A percentile compares a stretch with the other conserved stretches of the same genome.
Conservation (phyloP, 2,797 vertebrate genomes). For the Mycteria americana region DNA sequence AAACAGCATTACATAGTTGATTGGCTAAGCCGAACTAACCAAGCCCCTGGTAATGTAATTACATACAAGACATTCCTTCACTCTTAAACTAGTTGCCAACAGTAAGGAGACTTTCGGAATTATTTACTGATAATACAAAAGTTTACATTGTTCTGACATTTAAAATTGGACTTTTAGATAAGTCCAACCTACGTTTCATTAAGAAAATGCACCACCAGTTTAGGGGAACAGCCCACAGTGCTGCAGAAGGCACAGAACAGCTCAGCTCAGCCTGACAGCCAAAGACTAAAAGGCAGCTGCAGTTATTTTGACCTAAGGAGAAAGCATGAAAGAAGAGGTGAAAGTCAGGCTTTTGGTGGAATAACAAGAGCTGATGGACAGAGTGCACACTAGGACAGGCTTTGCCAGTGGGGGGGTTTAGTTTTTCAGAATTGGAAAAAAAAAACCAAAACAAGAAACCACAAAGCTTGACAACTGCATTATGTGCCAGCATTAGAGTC, state of each 20-base stretch:
- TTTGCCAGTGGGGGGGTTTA: not conserved
- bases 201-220: not conserved
- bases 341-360: not conserved
- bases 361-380: not conserved
- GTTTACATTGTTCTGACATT: not conserved
- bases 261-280: not conserved
- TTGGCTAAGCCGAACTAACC: not conserved
- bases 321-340: not conserved
- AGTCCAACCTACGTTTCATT: not conserved
- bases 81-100: not conserved
- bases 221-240: not conserved
- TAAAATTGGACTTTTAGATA: not conserved
- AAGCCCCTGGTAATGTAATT: not conserved
- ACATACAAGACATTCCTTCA: constrained; percentile 14
- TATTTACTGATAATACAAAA: not conserved
- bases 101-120: not conserved
- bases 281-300: not conserved
- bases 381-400: not conserved
- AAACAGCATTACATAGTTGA: constrained; percentile 3
- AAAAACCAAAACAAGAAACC: not conserved
- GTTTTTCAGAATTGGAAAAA: not conserved
- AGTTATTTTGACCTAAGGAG: not conserved
- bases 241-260: not conserved
- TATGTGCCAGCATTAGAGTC: not conserved
- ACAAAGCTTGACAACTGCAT: not conserved